These are phyloP conservation scores for Lacanobia oleracea DNA, from an alignment of 2,888 invertebrate species.

Conservation along the genomic window DNA sequence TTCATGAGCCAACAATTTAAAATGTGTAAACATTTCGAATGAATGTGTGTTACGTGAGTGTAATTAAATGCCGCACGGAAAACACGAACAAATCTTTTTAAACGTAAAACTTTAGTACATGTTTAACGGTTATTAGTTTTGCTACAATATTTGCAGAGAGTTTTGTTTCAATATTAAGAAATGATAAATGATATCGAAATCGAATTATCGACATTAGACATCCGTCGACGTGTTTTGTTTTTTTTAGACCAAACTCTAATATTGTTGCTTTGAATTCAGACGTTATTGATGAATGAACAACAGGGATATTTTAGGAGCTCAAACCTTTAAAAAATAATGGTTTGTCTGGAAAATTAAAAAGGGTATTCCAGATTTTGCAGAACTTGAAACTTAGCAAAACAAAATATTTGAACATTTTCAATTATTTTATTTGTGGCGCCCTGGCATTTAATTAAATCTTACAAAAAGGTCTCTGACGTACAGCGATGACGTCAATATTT, in stretches of 20 bases:
- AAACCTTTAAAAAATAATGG: too few species aligned
- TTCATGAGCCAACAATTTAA: slow-evolving; percentile 47
- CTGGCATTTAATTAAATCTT: not conserved
- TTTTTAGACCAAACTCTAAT: not conserved
- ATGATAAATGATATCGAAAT: not conserved
- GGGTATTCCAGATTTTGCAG: not conserved
- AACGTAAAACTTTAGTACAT: slow-evolving; percentile 3
- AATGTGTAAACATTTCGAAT: slow-evolving; percentile 35
- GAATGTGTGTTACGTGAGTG: slow-evolving; percentile 34
- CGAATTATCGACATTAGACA: not conserved
- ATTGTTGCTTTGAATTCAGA: too few species aligned
- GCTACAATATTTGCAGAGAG: slow-evolving; percentile 5
- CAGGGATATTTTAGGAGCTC: too few species aligned
- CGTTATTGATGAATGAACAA: too few species aligned
- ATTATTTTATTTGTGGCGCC: too few species aligned
- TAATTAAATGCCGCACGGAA: slow-evolving; percentile 41
- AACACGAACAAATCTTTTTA: slow-evolving; percentile 18
- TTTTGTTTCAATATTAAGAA: not conserved
- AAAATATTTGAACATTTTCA: slow-evolving; percentile 6
- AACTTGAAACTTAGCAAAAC: not conserved
- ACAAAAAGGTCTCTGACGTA: not conserved
- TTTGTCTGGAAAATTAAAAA: too few species aligned
- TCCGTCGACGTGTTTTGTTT: not conserved
- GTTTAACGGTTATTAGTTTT: slow-evolving; percentile 17
- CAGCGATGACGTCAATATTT: not conserved